Percentiles rank a stretch among this genome's conserved stretches.
Evolutionary conservation across 1,140 invertebrate genomes (phyloP).

Genomic region (Bursaphelenchus mucronatus): DNA sequence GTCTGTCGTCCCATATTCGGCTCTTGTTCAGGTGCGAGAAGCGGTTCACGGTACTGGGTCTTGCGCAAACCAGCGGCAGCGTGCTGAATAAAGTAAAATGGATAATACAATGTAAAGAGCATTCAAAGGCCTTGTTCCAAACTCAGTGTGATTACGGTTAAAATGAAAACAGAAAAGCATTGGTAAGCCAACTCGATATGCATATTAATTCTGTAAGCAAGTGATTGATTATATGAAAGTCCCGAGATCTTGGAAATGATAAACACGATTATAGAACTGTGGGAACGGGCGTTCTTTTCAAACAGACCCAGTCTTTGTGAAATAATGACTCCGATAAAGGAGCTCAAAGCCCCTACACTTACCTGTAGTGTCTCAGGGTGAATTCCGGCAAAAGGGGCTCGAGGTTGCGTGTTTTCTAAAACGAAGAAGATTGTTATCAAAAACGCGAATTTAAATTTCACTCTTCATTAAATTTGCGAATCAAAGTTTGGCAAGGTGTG

Average conservation of each 20-base stretch:
- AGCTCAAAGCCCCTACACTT: not conserved
- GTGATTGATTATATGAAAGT: conserved; percentile 12
- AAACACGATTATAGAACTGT: no score
- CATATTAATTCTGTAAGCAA: not conserved
- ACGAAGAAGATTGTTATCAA: conserved; percentile 7
- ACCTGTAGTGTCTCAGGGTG: conserved; percentile 45
- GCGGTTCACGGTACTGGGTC: conserved; percentile 46
- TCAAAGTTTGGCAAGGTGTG: conserved; percentile 4
- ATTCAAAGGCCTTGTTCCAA: not conserved
- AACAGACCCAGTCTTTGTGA: no score
- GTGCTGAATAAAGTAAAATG: conserved; percentile 41
- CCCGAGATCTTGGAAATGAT: no score
- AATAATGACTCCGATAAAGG: no score
- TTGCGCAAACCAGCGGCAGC: conserved; percentile 49
- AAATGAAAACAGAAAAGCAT: not conserved
- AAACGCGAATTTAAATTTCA: no score
- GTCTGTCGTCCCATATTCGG: conserved; percentile 32
- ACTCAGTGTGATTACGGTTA: not conserved
- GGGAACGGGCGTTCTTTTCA: no score
- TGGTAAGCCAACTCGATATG: not conserved
- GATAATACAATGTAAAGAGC: not conserved
- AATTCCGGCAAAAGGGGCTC: conserved; percentile 43
- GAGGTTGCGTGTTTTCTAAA: conserved; percentile 39
- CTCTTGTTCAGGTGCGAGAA: conserved; percentile 31
- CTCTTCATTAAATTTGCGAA: not conserved